Conservation (phyloP, 1,140 invertebrate species). For the Macrosteles quadrilineatus region DNA sequence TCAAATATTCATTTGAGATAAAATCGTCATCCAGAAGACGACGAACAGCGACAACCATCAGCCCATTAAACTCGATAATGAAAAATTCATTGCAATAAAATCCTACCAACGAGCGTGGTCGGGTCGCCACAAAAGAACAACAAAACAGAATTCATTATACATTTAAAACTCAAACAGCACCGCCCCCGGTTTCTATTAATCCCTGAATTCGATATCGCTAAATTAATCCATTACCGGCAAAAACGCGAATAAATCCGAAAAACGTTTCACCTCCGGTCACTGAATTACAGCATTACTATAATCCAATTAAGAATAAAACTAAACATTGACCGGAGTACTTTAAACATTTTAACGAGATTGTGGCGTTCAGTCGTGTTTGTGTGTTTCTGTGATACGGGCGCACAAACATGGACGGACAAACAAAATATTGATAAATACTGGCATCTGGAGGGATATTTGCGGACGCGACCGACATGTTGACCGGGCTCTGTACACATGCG, state of each 20-base stretch:
- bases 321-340: slow-evolving; percentile 19
- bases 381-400: slow-evolving; percentile 17
- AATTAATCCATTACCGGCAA: slow-evolving; percentile 21
- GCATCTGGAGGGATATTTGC: slow-evolving; percentile 22
- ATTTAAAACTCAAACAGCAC: slow-evolving; percentile 9
- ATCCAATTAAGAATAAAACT: slow-evolving; percentile 27
- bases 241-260: slow-evolving; percentile 7
- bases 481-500: not conserved
- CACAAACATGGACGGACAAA: slow-evolving; percentile 11
- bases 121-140: slow-evolving; percentile 5
- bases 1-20: too few species aligned
- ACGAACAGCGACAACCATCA: too few species aligned
- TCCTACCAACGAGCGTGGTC: too few species aligned
- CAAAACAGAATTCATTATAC: not conserved
- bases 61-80: too few species aligned
- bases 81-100: too few species aligned
- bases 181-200: slow-evolving; percentile 2
- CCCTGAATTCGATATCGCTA: slow-evolving; percentile 11
- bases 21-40: too few species aligned
- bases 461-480: slow-evolving; percentile 7
- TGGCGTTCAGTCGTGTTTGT: not conserved
- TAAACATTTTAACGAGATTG: slow-evolving; percentile 26
- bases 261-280: not conserved
- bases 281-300: slow-evolving; percentile 22
- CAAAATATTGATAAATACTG: slow-evolving; percentile 26